phyloP scores from a whole-genome alignment of 2,113 vertebrate species.

The Corythornis cristatus region DNA sequence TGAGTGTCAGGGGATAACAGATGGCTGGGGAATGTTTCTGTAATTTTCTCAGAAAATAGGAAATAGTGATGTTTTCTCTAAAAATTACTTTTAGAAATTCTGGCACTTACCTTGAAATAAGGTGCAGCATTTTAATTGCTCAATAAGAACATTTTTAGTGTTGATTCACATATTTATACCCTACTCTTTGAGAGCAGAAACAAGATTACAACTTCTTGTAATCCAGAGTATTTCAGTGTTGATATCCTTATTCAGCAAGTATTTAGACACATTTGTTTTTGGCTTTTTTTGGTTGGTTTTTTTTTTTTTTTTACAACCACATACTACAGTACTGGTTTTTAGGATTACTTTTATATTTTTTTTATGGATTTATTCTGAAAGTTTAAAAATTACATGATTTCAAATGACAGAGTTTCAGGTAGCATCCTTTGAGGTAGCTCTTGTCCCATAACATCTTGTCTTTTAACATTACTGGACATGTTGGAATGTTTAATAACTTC shows the following conservation, averaged over 20 bases:
- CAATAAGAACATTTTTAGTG: neutral
- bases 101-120: neutral
- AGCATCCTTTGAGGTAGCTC: neutral
- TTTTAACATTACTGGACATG: neutral
- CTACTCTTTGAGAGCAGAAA: neutral
- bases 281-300: neutral
- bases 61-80: neutral
- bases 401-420: neutral
- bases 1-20: neutral
- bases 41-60: neutral
- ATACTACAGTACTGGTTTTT: neutral
- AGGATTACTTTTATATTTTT: neutral
- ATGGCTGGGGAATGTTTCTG: neutral
- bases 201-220: neutral
- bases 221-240: neutral
- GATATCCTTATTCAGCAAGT: neutral
- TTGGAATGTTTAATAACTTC: neutral
- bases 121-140: neutral
- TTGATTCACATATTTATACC: neutral
- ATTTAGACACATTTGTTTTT: neutral
- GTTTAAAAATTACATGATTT: neutral
- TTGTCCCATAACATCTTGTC: neutral
- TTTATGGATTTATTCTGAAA: neutral
- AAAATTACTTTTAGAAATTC: neutral
- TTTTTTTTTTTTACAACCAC: neutral